Percentiles rank a stretch among this genome's conserved stretches.
Conservation (phyloP, 2,888 invertebrate species). For the Cheilosia vulpina region DNA sequence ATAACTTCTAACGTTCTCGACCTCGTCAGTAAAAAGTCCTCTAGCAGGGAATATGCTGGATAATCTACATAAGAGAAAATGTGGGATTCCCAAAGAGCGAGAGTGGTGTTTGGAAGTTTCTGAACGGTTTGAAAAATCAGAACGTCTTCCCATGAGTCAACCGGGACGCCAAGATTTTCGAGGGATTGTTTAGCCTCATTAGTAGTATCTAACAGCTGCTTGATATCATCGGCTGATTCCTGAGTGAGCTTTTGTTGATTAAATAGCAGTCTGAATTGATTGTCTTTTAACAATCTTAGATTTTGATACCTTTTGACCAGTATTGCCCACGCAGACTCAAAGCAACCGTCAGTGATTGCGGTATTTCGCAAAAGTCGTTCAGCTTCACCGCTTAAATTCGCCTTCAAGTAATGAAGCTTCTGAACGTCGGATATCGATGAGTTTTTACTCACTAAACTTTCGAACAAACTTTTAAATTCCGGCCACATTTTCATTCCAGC, state of each 20-base stretch:
- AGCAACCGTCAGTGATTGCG: not conserved
- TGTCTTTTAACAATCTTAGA: not conserved
- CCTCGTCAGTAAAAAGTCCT: not conserved
- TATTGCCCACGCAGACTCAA: not conserved
- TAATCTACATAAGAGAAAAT: not conserved
- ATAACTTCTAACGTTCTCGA: not conserved
- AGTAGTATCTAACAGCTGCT: slow-evolving; percentile 20
- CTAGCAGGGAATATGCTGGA: not conserved
- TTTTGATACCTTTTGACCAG: not conserved
- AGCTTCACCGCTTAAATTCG: not conserved
- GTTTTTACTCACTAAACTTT: not conserved
- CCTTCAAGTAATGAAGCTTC: not conserved
- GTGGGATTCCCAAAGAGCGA: slow-evolving; percentile 2
- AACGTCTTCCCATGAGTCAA: slow-evolving; percentile 31
- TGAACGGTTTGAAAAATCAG: slow-evolving; percentile 16
- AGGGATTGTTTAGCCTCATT: slow-evolving; percentile 30
- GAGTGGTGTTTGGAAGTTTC: not conserved
- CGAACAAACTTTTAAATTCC: not conserved
- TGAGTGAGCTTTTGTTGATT: not conserved
- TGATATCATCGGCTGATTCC: slow-evolving; percentile 7
- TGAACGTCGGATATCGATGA: not conserved
- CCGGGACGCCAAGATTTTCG: slow-evolving; percentile 17
- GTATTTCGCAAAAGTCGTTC: not conserved
- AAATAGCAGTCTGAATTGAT: not conserved
- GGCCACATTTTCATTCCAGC: not conserved